Conservation (phyloP, 2,113 vertebrate species). For the Myxocyprinus asiaticus region DNA sequence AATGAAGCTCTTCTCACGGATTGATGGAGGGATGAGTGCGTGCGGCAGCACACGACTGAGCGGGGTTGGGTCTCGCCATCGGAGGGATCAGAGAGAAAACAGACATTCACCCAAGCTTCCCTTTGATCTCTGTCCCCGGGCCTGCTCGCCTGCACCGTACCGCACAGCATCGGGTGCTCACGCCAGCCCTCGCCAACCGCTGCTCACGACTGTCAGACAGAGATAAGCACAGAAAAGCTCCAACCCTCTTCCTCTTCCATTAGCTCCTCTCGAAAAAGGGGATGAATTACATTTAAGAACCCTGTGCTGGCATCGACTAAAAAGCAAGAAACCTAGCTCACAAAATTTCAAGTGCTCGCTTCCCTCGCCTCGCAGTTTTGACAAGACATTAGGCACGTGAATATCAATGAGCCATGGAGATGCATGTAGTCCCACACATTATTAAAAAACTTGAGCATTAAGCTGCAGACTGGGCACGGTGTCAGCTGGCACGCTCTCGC, state of each 20-base stretch:
- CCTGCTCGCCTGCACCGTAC: conserved; percentile 80
- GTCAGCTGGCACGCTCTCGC: conserved; percentile 76
- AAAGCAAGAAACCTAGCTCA: conserved; percentile 68
- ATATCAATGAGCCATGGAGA: conserved; percentile 73
- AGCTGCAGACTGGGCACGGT: conserved; percentile 77
- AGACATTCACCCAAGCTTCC: conserved; percentile 71
- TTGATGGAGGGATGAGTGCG: conserved; percentile 7
- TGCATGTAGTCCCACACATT: conserved; percentile 75
- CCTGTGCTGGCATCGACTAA: conserved; percentile 70
- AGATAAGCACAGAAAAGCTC: conserved; percentile 92
- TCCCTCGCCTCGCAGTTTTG: conserved; percentile 72
- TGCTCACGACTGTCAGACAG: conserved; percentile 98
- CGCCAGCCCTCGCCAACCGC: conserved; percentile 74
- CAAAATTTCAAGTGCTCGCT: conserved; percentile 72
- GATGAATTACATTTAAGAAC: conserved; percentile 79
- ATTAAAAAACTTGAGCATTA: conserved; percentile 77
- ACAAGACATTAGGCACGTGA: conserved; percentile 76
- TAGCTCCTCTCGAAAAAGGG: conserved; percentile 76
- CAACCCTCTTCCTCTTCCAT: conserved; percentile 80
- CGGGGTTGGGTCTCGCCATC: conserved; percentile 69
- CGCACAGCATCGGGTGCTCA: conserved; percentile 75
- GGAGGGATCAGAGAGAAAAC: conserved; percentile 85
- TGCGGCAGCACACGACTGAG: conserved; percentile 42
- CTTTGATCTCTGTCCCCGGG: conserved; percentile 99
- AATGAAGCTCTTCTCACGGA: conserved; percentile 22